Evolutionary conservation across 2,113 vertebrate species (phyloP).

Genomic region (Bufo gargarizans): DNA sequence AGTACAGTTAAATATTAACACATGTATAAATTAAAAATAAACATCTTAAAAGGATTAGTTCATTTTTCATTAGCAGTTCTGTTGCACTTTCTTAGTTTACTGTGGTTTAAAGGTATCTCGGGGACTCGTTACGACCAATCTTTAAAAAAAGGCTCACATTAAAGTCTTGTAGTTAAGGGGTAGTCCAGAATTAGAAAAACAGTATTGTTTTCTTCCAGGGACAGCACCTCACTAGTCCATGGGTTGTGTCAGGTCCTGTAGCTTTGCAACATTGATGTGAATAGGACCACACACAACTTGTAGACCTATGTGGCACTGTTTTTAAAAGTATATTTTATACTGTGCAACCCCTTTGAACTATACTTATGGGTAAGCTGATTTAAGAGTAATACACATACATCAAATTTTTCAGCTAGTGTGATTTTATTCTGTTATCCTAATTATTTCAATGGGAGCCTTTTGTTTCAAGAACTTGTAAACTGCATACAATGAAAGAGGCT

Average conservation of each 20-base stretch:
- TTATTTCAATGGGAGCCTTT: neutral
- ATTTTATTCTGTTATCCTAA: neutral
- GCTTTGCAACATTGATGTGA: too few species aligned
- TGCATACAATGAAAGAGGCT: neutral
- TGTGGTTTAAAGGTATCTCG: neutral
- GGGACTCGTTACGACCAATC: neutral
- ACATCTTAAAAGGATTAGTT: neutral
- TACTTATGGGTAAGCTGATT: too few species aligned
- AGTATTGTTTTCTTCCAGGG: neutral
- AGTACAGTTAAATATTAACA: conserved; percentile 16
- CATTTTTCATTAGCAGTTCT: conserved; percentile 6
- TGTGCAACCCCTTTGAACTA: too few species aligned
- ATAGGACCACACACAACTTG: too few species aligned
- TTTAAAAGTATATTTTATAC: too few species aligned
- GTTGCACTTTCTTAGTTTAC: neutral
- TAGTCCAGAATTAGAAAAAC: too few species aligned
- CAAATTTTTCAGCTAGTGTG: neutral
- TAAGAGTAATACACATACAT: too few species aligned
- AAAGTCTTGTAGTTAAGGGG: neutral
- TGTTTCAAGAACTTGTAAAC: neutral
- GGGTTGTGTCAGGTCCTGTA: neutral
- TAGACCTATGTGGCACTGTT: too few species aligned
- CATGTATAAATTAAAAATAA: conserved; percentile 12
- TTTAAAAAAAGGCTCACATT: neutral
- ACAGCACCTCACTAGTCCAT: neutral